Conservation (phyloP, 1,140 invertebrate species). For the Drosophila hydei region DNA sequence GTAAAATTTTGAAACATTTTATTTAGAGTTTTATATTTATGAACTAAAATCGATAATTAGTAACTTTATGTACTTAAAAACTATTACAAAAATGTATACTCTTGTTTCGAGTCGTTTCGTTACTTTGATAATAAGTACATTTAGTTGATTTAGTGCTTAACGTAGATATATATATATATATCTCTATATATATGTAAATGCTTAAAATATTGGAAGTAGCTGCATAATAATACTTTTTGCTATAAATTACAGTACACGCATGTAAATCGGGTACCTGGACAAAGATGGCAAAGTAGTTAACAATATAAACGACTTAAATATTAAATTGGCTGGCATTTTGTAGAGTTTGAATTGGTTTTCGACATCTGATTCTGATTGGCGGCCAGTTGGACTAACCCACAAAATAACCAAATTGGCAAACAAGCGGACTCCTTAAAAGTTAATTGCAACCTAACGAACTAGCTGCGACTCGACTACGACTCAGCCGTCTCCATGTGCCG, state of each 20-base stretch:
- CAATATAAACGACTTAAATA: slow-evolving; percentile 66
- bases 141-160: slow-evolving; percentile 56
- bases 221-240: slow-evolving; percentile 77
- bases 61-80: slow-evolving; percentile 68
- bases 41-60: slow-evolving; percentile 73
- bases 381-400: slow-evolving; percentile 58
- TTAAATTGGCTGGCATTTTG: slow-evolving; percentile 67
- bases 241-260: slow-evolving; percentile 70
- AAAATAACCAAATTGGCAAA: slow-evolving; percentile 71
- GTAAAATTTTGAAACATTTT: slow-evolving; percentile 73
- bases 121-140: slow-evolving; percentile 64
- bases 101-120: slow-evolving; percentile 49
- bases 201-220: slow-evolving; percentile 77
- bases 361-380: background rate
- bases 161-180: slow-evolving; percentile 23
- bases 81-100: slow-evolving; percentile 73
- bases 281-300: slow-evolving; percentile 70
- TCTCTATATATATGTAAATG: slow-evolving; percentile 43
- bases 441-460: too few relatives aligned
- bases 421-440: slow-evolving; percentile 62
- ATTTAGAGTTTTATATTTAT: slow-evolving; percentile 64
- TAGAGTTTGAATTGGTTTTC: slow-evolving; percentile 10
- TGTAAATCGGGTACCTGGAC: slow-evolving; percentile 14
- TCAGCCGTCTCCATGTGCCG: slow-evolving; percentile 89
- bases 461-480: slow-evolving; percentile 76